Evolutionary conservation across 2,113 vertebrate genomes (phyloP), one percentile per base, ranked within the genome.

Genomic region (Pleuronectes platessa): DNA sequence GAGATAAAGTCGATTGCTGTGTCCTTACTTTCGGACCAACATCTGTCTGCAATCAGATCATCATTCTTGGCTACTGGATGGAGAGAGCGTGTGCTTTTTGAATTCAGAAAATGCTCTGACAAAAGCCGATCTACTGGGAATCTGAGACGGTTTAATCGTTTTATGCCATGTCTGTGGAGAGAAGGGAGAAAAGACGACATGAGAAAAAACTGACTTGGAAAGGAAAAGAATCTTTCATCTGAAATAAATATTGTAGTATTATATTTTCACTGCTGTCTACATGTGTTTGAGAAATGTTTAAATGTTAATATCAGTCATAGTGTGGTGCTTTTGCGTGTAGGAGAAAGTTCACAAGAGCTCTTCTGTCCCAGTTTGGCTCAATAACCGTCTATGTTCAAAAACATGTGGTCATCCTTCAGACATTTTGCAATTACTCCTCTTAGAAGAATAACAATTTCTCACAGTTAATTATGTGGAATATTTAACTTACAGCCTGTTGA

Each of bases 11-110:
- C 49, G 17, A 5, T 67, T 74, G 69, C 80, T 74, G 54, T n/a
- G 21, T 76, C 35, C 35, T 63, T 15, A 10, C 18, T 76, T 76
- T 37, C 69, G 45, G 65, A 72, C 79, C 74, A 77, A 87, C 91
- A 90, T 90, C 80, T 92, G 91, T 68, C 85, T 78, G 63, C 61
- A 74, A 84, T 92, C 60, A 27, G 42, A 67, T 23, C 12, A 49
- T 61, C 14, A 35, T 61, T 56, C 24, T 71, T 81, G 21, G 79
- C 85, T 82, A 74, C 70, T 63, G 49, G 68, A 73, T 8, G 8
- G 4, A 37, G 31, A 54, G 49, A 18, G 15, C 5, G 31, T 63
- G 23, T 63, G 12, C 23, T 76, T 68, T 73, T 66, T 11, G 42
- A 54, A 59, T 71, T 47, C 66, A 51, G 5, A 51, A 49, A 49